phyloP scores from a whole-genome alignment of 2,797 vertebrate genomes.

The Acanthornis magna region DNA sequence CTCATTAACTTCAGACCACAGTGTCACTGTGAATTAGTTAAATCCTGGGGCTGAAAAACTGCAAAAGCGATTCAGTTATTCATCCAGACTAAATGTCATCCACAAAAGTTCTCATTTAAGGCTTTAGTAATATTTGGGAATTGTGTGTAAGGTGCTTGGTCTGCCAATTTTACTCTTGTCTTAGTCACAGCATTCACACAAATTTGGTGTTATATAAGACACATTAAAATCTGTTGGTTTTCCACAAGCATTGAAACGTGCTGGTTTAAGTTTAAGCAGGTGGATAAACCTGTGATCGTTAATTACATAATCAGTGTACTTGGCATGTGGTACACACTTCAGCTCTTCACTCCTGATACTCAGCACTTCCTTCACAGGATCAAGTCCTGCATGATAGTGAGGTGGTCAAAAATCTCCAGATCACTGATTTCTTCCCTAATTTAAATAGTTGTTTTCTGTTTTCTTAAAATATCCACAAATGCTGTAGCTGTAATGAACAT shows the following conservation, averaged over 20 bases:
- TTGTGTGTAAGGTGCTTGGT: background rate
- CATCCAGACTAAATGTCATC: background rate
- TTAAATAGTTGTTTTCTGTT: background rate
- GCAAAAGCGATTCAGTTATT: background rate
- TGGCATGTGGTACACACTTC: background rate
- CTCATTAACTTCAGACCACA: background rate
- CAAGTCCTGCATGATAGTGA: background rate
- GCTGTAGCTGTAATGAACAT: background rate
- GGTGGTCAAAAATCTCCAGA: background rate
- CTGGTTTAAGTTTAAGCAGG: background rate
- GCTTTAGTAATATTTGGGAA: background rate
- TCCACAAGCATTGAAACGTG: background rate
- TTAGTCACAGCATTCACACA: background rate
- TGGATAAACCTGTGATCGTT: background rate
- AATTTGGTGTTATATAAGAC: accelerated
- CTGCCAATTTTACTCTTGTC: background rate
- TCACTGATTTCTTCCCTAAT: background rate
- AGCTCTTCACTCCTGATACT: background rate
- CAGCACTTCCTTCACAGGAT: accelerated
- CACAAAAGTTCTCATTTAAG: background rate
- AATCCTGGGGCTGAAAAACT: background rate
- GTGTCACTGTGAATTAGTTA: background rate
- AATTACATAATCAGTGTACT: background rate
- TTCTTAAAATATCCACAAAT: background rate
- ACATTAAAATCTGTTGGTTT: background rate